Evolutionary conservation across 2,113 vertebrate species (phyloP).

Genomic region (Phalacrocorax carbo): DNA sequence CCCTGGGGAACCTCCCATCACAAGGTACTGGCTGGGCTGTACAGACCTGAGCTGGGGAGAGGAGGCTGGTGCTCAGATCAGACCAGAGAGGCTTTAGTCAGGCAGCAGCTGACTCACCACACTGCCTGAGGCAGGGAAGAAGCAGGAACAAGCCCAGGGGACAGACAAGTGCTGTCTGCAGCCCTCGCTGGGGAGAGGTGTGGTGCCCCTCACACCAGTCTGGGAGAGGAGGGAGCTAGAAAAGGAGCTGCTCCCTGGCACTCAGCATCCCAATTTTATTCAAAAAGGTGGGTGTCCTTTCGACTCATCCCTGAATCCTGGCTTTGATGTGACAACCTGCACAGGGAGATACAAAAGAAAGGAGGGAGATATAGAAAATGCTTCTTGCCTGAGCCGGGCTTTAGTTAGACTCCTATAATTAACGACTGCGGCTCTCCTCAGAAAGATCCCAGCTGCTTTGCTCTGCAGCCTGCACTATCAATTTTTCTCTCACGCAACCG

Average conservation of each 20-base stretch:
- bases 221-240: not conserved
- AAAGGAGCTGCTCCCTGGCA: not conserved
- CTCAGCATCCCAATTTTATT: not conserved
- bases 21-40: not conserved
- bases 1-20: not conserved
- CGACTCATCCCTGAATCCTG: not conserved
- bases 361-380: not conserved
- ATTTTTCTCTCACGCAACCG: constrained; percentile 35
- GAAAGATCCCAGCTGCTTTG: constrained; percentile 62
- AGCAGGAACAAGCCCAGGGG: not conserved
- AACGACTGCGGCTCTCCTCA: constrained; percentile 30
- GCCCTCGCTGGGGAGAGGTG: not conserved
- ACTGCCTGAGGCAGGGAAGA: not conserved
- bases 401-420: constrained; percentile 61
- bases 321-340: constrained; percentile 14
- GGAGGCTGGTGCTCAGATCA: not conserved
- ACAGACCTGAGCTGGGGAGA: not conserved
- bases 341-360: constrained; percentile 6
- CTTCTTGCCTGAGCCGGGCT: not conserved
- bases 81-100: not conserved
- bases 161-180: not conserved
- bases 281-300: not conserved
- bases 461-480: constrained; percentile 48
- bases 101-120: not conserved
- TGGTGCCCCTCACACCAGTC: not conserved